Base-by-base conservation (phyloP, 2,888 invertebrate genomes). In the Empis livida region DNA sequence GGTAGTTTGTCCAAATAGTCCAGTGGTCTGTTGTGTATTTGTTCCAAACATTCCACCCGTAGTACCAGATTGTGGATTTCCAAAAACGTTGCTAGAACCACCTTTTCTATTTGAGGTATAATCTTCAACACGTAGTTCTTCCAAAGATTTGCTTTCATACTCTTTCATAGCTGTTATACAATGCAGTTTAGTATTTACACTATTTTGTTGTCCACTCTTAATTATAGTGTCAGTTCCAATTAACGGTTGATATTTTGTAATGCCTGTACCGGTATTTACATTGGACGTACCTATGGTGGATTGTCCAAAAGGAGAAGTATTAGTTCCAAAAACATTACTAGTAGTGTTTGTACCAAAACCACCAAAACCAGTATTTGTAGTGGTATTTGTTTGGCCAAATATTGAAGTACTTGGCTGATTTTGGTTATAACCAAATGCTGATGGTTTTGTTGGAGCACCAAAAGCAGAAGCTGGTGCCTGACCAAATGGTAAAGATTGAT, bases 111-210 rank as follows among this genome's bases (percentile, higher is more conserved):
- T 90, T 0, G 88, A 88, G 20, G 78, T 69, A 65, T 99, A 99
- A 70, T 99, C 97, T 62, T 97, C 97, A 47, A 85, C 72, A 10
- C 97, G 79, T 5, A 99, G 71, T 65, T 99, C 99, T 70, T 99
- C 99, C 20, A 97, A 69, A 0, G 92, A 92, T 67, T 97, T 99
- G 43, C 66, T 70, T 61, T 97, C 96, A 64, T 97, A 99, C 63
- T 97, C 95, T 72, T 95, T 94, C 99, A 99, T 99, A 49, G 92
- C 92, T 1, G 94, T 94, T 51, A 99, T 96, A 66, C 96, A 96
- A 63, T 95, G 90, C 64, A 95, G 93, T 57, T 91, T 84, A 0
- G 95, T 97, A 58, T 80, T 89, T 54, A 99, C 92, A 53, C 77
- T 88, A 61, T 82, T 84, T 3, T 86, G 80, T 3, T 80, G 76